Conservation (phyloP, 2,797 vertebrate genomes). For the Myotis myotis region DNA sequence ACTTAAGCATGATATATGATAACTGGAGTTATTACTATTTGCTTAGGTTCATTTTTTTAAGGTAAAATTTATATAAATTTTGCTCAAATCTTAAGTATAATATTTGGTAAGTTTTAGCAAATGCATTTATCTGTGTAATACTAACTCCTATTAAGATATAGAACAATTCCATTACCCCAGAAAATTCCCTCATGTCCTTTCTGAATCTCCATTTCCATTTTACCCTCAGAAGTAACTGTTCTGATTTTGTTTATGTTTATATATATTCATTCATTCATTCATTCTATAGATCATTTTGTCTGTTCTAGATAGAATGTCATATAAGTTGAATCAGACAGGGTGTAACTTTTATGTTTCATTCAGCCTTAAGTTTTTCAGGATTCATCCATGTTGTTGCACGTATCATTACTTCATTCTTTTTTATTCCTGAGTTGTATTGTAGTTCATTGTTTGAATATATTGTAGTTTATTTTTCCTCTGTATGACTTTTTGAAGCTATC, state of each 20-base stretch:
- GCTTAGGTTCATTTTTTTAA: slow-evolving; percentile 18
- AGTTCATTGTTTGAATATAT: background rate
- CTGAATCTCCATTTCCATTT: background rate
- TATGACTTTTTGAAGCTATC: background rate
- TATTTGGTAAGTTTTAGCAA: slow-evolving; percentile 51
- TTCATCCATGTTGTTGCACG: background rate
- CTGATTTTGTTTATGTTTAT: background rate
- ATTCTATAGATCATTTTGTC: background rate
- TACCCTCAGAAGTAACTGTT: background rate
- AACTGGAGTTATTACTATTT: background rate
- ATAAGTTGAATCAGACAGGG: background rate
- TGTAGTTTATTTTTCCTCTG: background rate
- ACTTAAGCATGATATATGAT: background rate
- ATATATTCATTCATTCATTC: background rate
- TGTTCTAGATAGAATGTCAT: background rate
- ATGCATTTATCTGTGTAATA: background rate
- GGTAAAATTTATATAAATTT: slow-evolving; percentile 39
- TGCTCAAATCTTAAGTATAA: slow-evolving; percentile 3
- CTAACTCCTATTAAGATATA: background rate
- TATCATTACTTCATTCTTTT: slow-evolving; percentile 3
- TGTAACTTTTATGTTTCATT: background rate
- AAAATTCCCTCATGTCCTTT: background rate
- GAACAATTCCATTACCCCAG: background rate
- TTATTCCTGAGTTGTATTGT: background rate
- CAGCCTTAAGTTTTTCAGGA: background rate